phyloP scores from a whole-genome alignment of 2,888 invertebrate genomes.

The Bombylius discolor region DNA sequence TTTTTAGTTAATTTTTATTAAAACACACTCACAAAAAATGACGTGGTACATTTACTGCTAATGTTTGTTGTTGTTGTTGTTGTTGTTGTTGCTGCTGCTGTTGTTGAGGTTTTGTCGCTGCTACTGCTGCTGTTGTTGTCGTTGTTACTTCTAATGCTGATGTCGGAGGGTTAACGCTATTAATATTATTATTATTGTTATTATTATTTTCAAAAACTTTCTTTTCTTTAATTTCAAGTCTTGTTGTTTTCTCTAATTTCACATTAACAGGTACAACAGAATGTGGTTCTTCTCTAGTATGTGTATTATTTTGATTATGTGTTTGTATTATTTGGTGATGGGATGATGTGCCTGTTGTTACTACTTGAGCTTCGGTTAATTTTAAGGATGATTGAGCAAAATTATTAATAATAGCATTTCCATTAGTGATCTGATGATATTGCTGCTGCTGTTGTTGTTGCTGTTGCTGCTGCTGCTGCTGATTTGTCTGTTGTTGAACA shows the following conservation, averaged over 20 bases:
- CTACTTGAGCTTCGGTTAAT: no score
- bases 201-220: constrained; percentile 8
- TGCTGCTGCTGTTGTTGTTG: constrained; percentile 10
- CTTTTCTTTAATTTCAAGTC: not conserved
- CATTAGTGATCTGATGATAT: not conserved
- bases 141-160: constrained; percentile 14
- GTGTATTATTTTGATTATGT: no score
- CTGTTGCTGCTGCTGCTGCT: constrained; percentile 13
- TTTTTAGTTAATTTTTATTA: constrained; percentile 18
- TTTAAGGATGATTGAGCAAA: not conserved
- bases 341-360: no score
- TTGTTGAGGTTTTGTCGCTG: constrained; percentile 18
- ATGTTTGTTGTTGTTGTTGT: constrained; percentile 13
- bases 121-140: constrained; percentile 12
- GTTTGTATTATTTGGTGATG: no score
- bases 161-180: constrained; percentile 19
- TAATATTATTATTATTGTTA: constrained; percentile 16
- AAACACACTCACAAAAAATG: constrained; percentile 40
- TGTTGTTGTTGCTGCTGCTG: constrained; percentile 16
- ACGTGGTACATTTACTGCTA: constrained; percentile 24
- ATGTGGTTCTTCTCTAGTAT: no score
- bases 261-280: no score
- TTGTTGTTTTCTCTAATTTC: no score
- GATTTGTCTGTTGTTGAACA: constrained; percentile 4
- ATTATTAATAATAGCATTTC: no score